A percentile compares a stretch with the other conserved stretches of the same genome.
Evolutionary conservation across 2,113 vertebrate genomes (phyloP).

Genomic region (Onychorhynchus coronatus): DNA sequence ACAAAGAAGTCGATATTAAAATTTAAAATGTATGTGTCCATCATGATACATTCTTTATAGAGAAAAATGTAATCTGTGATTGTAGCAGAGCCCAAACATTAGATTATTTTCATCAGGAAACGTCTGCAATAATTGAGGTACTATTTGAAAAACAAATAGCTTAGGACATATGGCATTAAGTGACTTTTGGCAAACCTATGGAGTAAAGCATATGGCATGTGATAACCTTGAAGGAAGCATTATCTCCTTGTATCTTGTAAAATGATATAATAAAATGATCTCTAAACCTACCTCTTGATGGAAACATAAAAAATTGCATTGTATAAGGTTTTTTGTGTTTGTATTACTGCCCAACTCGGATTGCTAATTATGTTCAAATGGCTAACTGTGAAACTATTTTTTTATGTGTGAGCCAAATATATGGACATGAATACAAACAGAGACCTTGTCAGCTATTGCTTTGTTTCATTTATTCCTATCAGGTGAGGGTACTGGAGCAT

Average conservation of each 20-base stretch:
- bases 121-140: not conserved
- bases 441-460: not conserved
- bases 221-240: slow-evolving; percentile 44
- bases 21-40: not conserved
- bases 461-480: not conserved
- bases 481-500: not conserved
- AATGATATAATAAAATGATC: not conserved
- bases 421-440: not conserved
- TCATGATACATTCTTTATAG: not conserved
- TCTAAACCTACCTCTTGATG: not conserved
- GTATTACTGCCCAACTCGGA: not conserved
- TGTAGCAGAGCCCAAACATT: not conserved
- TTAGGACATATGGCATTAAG: slow-evolving; percentile 45
- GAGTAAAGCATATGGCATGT: slow-evolving; percentile 34
- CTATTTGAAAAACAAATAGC: not conserved
- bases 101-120: not conserved
- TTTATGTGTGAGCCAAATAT: not conserved
- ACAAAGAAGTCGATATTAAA: not conserved
- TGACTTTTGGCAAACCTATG: slow-evolving; percentile 45
- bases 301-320: not conserved
- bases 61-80: not conserved
- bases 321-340: not conserved
- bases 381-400: not conserved
- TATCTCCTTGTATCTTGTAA: not conserved
- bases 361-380: not conserved